phyloP scores from a whole-genome alignment of 2,113 vertebrate species.

The Odocoileus virginianus region DNA sequence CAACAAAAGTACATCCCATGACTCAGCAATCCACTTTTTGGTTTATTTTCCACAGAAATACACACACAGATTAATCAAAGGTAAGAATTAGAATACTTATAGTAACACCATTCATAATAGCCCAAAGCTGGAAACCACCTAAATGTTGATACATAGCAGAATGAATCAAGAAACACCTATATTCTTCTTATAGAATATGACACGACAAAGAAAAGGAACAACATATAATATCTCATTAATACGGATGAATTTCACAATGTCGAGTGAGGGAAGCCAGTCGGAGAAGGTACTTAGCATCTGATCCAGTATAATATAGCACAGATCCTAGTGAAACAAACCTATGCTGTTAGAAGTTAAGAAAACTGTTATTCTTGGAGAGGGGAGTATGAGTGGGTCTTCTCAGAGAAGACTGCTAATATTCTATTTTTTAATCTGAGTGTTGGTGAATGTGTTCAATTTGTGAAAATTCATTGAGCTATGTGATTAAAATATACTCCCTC shows the following conservation, averaged over 20 bases:
- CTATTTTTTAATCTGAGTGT: neutral
- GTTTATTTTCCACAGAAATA: neutral
- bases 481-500: neutral
- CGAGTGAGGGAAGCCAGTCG: neutral
- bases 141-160: neutral
- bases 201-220: neutral
- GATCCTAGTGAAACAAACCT: neutral
- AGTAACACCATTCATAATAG: neutral
- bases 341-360: neutral
- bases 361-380: neutral
- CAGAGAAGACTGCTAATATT: neutral
- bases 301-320: neutral
- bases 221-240: neutral
- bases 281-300: neutral
- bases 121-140: neutral
- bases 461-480: neutral
- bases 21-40: neutral
- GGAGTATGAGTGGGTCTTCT: neutral
- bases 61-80: neutral
- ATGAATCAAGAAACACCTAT: neutral
- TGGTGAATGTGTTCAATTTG: neutral
- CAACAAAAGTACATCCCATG: neutral
- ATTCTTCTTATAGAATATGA: slow-evolving; percentile 15
- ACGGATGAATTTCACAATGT: neutral
- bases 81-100: neutral